Evolutionary conservation across 2,797 vertebrate genomes (phyloP).

Genomic region (Enteromius unitaeniatus): DNA sequence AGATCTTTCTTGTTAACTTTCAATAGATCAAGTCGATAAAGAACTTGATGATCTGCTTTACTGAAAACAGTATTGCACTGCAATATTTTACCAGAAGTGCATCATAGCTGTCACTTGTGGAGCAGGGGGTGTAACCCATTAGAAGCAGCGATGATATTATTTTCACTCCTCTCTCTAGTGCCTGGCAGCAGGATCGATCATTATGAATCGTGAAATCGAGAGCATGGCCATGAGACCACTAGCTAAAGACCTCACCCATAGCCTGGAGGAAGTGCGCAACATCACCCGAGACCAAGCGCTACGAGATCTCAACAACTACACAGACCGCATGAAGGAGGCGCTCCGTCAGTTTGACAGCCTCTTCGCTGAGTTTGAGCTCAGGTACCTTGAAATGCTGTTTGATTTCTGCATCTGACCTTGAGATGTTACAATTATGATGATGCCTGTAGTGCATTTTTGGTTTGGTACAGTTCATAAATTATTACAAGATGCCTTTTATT

Average conservation of each 20-base stretch:
- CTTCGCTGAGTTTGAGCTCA: conserved; percentile 98
- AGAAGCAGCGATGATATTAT: conserved; percentile 13
- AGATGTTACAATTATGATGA: not conserved
- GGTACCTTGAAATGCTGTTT: conserved; percentile 73
- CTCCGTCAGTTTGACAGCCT: conserved; percentile 92
- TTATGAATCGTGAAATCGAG: conserved; percentile 99
- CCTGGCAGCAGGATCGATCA: conserved; percentile 96
- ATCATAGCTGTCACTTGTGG: conserved; percentile 3
- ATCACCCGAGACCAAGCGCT: conserved; percentile 95
- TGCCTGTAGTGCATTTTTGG: not conserved
- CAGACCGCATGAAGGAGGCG: conserved; percentile 92
- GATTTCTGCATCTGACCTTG: not conserved
- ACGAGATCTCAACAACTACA: conserved; percentile 92
- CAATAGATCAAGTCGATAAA: not conserved
- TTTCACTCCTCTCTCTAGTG: conserved; percentile 77
- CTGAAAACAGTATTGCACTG: not conserved
- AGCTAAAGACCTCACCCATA: conserved; percentile 94
- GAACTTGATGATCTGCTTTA: not conserved
- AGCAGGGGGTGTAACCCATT: not conserved
- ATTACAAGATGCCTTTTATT: not conserved
- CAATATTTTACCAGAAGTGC: not conserved
- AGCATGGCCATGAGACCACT: conserved; percentile 97
- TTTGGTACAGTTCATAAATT: not conserved
- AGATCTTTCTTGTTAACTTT: conserved; percentile 22
- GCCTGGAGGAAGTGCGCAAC: conserved; percentile 93